phyloP scores from a whole-genome alignment of 2,113 vertebrate genomes.

The Tupaia tana region DNA sequence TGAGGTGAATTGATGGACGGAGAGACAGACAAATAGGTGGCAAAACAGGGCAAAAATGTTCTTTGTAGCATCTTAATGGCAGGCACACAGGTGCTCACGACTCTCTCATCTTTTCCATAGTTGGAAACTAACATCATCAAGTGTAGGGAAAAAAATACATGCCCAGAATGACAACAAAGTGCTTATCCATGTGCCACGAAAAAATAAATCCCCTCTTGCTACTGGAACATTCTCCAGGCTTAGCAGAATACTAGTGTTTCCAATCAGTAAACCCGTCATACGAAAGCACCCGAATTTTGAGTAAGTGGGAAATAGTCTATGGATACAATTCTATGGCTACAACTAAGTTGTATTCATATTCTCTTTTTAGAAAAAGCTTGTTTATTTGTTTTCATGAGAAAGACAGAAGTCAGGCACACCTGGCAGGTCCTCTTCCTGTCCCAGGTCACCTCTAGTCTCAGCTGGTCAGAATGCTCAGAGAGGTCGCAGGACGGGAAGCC shows the following conservation, averaged over 20 bases:
- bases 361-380: too few species aligned
- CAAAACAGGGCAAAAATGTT: background rate
- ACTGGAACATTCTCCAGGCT: background rate
- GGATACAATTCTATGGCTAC: background rate
- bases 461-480: too few species aligned
- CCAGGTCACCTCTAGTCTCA: too few species aligned
- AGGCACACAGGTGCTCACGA: background rate
- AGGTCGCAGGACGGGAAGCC: too few species aligned
- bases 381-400: too few species aligned
- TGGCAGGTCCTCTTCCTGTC: too few species aligned
- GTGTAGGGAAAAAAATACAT: background rate
- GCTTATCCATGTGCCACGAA: background rate
- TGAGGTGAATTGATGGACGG: rapidly evolving
- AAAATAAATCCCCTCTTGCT: background rate
- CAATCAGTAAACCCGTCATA: background rate
- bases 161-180: background rate
- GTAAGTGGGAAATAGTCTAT: background rate
- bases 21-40: background rate
- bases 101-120: background rate
- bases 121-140: background rate
- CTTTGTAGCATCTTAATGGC: background rate
- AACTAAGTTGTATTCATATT: background rate
- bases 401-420: too few species aligned
- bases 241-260: background rate
- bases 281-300: background rate